These are phyloP conservation scores for Rhizomys pruinosus DNA, from an alignment of 2,113 vertebrate species.

Conservation along the genomic window DNA sequence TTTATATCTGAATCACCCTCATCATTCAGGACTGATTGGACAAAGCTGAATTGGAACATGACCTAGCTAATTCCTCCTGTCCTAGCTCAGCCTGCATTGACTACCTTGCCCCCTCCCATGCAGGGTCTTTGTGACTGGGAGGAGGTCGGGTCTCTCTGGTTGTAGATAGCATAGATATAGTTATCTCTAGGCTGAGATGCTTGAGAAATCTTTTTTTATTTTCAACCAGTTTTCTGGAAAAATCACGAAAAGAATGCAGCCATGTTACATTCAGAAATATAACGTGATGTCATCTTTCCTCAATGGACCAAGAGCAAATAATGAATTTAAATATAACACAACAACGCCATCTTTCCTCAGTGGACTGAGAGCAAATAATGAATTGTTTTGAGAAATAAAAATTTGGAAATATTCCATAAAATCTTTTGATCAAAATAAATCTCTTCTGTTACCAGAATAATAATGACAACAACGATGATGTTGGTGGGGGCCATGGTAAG, in stretches of 20 bases:
- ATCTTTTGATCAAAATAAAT: not conserved
- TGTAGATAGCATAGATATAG: not conserved
- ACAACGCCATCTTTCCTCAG: not conserved
- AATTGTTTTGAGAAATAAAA: conserved; percentile 36
- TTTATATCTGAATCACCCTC: conserved; percentile 43
- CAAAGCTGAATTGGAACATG: not conserved
- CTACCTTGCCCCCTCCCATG: accelerated
- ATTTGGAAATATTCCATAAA: not conserved
- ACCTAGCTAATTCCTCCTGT: conserved; percentile 14
- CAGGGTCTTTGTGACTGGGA: not conserved
- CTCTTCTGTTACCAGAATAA: not conserved
- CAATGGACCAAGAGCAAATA: not conserved
- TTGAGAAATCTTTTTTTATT: conserved; percentile 16
- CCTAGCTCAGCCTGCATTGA: not conserved
- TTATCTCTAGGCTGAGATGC: not conserved
- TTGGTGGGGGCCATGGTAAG: not conserved
- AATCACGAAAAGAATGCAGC: not conserved
- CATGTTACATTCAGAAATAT: not conserved
- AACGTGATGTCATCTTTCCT: not conserved
- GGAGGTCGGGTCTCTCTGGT: not conserved
- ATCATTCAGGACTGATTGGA: conserved; percentile 21
- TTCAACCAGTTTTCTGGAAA: conserved; percentile 27
- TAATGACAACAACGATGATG: not conserved
- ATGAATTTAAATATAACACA: not conserved
- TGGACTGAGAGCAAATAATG: not conserved